phyloP scores from a whole-genome alignment of 1,140 invertebrate species.

The Hyles euphorbiae region DNA sequence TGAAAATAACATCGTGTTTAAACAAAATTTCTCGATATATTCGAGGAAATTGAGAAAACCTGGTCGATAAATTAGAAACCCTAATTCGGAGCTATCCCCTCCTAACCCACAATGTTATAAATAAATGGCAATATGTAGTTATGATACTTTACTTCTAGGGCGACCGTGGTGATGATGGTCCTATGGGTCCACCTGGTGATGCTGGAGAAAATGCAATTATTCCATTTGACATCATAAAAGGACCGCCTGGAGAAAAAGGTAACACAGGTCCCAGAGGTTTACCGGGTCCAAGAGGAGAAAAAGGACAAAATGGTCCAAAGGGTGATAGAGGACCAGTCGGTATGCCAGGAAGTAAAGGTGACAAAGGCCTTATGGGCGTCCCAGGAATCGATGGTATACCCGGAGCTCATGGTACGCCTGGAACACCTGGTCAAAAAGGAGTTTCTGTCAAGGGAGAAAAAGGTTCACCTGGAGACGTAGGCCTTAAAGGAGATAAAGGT shows the following conservation, averaged over 20 bases:
- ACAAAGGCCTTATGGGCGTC: constrained; percentile 69
- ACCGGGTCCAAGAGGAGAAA: constrained; percentile 75
- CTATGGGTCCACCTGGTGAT: no score
- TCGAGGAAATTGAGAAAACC: no score
- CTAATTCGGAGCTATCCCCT: no score
- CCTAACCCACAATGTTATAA: neutral
- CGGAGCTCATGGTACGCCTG: constrained; percentile 82
- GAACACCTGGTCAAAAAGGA: constrained; percentile 78
- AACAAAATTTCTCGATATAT: no score
- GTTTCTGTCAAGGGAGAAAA: constrained; percentile 62
- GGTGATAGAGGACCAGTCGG: constrained; percentile 78
- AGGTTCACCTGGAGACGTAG: constrained; percentile 76
- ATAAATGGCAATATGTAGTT: neutral
- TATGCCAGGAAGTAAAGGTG: constrained; percentile 79
- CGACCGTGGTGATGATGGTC: constrained; percentile 39
- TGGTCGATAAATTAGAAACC: no score
- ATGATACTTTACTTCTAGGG: constrained; percentile 45
- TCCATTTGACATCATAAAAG: constrained; percentile 24
- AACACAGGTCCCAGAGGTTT: constrained; percentile 56
- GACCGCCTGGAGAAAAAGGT: constrained; percentile 78
- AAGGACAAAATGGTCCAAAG: constrained; percentile 75
- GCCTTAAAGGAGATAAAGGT: constrained; percentile 78
- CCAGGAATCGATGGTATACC: constrained; percentile 80
- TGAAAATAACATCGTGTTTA: no score
- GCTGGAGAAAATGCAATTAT: constrained; percentile 74